phyloP scores from a whole-genome alignment of 2,113 vertebrate genomes.

The Malurus melanocephalus region DNA sequence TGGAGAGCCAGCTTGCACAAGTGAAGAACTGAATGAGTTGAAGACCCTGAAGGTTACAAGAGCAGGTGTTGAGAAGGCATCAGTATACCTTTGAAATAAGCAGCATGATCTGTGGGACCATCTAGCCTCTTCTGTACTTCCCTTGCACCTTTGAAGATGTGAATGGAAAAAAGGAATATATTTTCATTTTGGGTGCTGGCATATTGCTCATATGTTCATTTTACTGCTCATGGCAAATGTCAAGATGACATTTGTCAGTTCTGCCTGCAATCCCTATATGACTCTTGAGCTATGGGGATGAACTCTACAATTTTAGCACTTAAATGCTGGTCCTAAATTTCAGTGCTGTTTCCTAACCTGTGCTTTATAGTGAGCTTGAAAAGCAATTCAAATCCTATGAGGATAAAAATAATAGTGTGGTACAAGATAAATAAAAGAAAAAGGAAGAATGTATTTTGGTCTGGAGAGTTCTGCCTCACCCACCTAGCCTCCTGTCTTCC shows the following conservation, averaged over 20 bases:
- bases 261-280: not conserved
- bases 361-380: not conserved
- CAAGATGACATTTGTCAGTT: not conserved
- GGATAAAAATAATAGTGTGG: not conserved
- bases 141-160: not conserved
- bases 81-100: not conserved
- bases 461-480: not conserved
- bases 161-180: not conserved
- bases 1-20: not conserved
- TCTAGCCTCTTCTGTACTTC: not conserved
- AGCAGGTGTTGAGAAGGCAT: not conserved
- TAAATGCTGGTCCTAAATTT: not conserved
- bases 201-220: not conserved
- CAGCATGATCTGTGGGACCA: not conserved
- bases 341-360: not conserved
- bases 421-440: not conserved
- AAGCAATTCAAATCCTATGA: not conserved
- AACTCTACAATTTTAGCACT: not conserved
- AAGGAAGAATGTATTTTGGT: not conserved
- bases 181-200: not conserved
- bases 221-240: not conserved
- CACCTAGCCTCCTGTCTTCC: not conserved
- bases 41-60: not conserved
- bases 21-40: not conserved
- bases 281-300: not conserved